Evolutionary conservation across 2,888 invertebrate genomes (phyloP).

Genomic region (Anthrax anthrax): DNA sequence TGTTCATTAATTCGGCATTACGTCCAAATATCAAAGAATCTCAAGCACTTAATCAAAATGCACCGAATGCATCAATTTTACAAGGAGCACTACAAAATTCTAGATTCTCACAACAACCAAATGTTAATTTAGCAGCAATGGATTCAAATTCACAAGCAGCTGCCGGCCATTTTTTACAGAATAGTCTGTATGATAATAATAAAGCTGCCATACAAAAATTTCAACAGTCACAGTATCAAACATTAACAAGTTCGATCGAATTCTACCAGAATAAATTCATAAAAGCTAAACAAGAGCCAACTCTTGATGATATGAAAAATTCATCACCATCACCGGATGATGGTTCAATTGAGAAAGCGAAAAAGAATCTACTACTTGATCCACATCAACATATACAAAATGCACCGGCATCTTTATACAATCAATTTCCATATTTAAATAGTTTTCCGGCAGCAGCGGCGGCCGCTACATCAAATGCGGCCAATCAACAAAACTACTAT

Average conservation of each 20-base stretch:
- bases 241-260: conserved; percentile 25
- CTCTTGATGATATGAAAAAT: conserved; percentile 16
- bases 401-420: conserved; percentile 26
- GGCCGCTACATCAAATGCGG: conserved; percentile 15
- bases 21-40: conserved; percentile 8
- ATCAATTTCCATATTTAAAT: conserved; percentile 32
- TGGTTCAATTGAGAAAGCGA: neutral
- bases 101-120: neutral
- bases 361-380: conserved; percentile 7
- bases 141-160: neutral
- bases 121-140: neutral
- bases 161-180: neutral
- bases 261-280: conserved; percentile 34
- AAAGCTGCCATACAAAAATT: conserved; percentile 7
- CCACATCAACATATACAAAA: conserved; percentile 19
- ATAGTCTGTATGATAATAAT: conserved; percentile 7
- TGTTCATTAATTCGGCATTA: conserved; percentile 22
- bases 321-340: conserved; percentile 15
- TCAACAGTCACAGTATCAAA: conserved; percentile 12
- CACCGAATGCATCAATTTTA: neutral
- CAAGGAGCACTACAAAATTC: neutral
- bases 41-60: conserved; percentile 5
- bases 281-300: conserved; percentile 19
- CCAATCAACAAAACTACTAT: conserved; percentile 25
- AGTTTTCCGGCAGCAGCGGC: conserved; percentile 24